A percentile compares a stretch with the other conserved stretches of the same genome.
phyloP scores from a whole-genome alignment of 2,888 invertebrate species.

The Margaritifera margaritifera region DNA sequence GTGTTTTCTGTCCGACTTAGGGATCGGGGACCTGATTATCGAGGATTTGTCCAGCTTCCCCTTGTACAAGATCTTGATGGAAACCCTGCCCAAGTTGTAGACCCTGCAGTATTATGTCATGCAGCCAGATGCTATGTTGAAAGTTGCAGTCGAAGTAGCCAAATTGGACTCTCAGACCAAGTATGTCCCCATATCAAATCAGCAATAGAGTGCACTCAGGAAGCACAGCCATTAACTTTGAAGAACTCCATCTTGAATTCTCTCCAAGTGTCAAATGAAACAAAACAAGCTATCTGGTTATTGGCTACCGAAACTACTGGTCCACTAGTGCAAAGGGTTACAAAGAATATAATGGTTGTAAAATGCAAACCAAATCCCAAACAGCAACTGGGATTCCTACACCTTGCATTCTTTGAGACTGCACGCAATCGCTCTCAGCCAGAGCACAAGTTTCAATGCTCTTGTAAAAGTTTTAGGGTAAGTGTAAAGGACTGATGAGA shows the following conservation, averaged over 20 bases:
- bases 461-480: conserved; percentile 77
- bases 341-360: conserved; percentile 82
- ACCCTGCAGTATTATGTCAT: conserved; percentile 63
- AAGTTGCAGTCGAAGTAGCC: conserved; percentile 62
- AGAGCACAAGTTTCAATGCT: conserved; percentile 78
- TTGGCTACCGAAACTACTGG: conserved; percentile 78
- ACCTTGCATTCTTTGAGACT: conserved; percentile 78
- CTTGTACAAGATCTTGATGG: conserved; percentile 70
- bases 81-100: conserved; percentile 66
- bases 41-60: conserved; percentile 82
- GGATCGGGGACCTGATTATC: conserved; percentile 81
- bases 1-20: conserved; percentile 81
- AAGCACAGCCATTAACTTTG: conserved; percentile 78
- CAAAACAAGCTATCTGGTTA: conserved; percentile 78
- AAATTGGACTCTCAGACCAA: conserved; percentile 39
- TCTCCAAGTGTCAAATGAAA: conserved; percentile 77
- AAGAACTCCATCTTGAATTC: conserved; percentile 79
- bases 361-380: conserved; percentile 80
- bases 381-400: conserved; percentile 82
- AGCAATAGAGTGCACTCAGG: conserved; percentile 78
- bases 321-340: conserved; percentile 81
- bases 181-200: conserved; percentile 80
- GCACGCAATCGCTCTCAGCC: conserved; percentile 58
- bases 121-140: conserved; percentile 72
- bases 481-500: conserved; percentile 3